Conservation (phyloP, 2,113 vertebrate species). For the Gymnogyps californianus region DNA sequence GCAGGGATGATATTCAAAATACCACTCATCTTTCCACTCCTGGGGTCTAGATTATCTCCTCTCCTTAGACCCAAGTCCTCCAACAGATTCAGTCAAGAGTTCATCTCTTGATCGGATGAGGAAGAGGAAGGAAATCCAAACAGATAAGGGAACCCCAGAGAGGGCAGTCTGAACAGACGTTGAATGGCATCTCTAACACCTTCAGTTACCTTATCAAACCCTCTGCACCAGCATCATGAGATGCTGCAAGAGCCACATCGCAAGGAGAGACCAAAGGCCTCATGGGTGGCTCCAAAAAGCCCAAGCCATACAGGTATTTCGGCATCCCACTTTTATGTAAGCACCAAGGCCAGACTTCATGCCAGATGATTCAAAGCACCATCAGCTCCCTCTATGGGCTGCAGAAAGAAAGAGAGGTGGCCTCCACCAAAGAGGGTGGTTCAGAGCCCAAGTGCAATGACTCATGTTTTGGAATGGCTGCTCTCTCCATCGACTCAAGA, state of each 20-base stretch:
- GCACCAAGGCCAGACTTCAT: neutral
- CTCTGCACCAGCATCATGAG: neutral
- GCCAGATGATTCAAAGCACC: neutral
- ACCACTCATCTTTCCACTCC: neutral
- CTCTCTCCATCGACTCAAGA: neutral
- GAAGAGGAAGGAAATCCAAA: neutral
- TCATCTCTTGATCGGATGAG: neutral
- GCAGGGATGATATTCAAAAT: neutral
- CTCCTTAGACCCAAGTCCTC: neutral
- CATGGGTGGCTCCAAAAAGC: neutral
- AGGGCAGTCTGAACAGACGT: rapidly evolving
- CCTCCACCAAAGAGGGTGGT: neutral
- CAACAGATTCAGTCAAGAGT: neutral
- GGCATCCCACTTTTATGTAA: neutral
- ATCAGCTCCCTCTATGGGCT: slow-evolving; percentile 54
- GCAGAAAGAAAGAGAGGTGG: neutral
- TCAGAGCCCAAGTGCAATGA: neutral
- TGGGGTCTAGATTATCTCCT: neutral
- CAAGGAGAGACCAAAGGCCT: neutral
- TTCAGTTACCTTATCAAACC: neutral
- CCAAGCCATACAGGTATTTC: neutral
- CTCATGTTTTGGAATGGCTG: neutral
- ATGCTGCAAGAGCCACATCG: neutral
- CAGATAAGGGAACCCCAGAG: neutral
- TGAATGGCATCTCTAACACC: rapidly evolving